phyloP scores from a whole-genome alignment of 1,140 invertebrate species.

The Lethrus apterus region DNA sequence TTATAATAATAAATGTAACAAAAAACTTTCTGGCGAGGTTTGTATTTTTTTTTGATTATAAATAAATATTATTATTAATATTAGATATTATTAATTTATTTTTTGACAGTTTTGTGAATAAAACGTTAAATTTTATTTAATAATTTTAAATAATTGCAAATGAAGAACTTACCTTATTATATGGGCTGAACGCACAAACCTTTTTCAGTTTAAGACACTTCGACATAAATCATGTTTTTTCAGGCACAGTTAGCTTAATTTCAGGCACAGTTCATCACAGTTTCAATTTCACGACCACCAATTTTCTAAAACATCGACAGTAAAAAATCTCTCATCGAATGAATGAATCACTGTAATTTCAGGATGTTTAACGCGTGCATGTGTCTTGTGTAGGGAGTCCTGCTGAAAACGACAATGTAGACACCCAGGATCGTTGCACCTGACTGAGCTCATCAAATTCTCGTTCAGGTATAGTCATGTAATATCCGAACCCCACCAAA shows the following conservation, averaged over 20 bases:
- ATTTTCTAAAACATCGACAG: too few species aligned
- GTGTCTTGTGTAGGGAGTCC: not conserved
- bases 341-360: too few species aligned
- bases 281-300: not conserved
- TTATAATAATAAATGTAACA: too few species aligned
- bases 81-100: not conserved
- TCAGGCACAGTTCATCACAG: conserved; percentile 17
- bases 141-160: too few species aligned
- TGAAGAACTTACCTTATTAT: too few species aligned
- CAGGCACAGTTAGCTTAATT: too few species aligned
- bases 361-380: too few species aligned
- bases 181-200: too few species aligned
- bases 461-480: conserved; percentile 14
- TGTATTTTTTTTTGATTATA: not conserved
- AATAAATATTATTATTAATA: not conserved
- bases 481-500: conserved; percentile 15
- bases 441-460: conserved; percentile 19
- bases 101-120: not conserved
- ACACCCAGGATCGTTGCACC: conserved; percentile 16
- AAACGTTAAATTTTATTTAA: too few species aligned
- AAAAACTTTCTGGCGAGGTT: not conserved
- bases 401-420: not conserved
- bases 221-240: too few species aligned
- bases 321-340: too few species aligned
- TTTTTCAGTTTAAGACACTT: too few species aligned